Evolutionary conservation across 2,113 vertebrate genomes (phyloP).

Genomic region (Forbesichthys agassizii): DNA sequence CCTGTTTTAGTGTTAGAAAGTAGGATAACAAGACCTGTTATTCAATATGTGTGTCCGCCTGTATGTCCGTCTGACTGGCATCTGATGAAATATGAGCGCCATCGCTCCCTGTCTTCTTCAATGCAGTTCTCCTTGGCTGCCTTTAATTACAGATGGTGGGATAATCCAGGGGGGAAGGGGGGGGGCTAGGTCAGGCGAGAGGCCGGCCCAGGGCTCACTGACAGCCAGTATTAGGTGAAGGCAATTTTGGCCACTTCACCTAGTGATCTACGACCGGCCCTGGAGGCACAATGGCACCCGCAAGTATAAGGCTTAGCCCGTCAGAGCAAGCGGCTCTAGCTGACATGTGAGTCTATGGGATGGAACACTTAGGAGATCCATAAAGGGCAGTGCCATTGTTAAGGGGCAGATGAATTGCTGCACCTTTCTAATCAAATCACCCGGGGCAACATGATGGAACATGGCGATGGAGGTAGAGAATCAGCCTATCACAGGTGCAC

Average conservation of each 20-base stretch:
- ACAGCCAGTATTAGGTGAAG: conserved; percentile 48
- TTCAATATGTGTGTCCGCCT: conserved; percentile 11
- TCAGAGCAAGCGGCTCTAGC: conserved; percentile 2
- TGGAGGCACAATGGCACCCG: conserved; percentile 42
- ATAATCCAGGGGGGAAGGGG: conserved; percentile 35
- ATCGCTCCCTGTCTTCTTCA: neutral
- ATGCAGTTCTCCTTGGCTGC: conserved; percentile 22
- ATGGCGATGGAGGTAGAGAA: conserved; percentile 17
- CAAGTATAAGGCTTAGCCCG: conserved; percentile 32
- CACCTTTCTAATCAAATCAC: conserved; percentile 39
- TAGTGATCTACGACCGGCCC: conserved; percentile 46
- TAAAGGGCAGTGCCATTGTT: conserved; percentile 14
- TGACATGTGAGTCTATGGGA: conserved; percentile 6
- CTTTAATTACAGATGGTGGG: conserved; percentile 62
- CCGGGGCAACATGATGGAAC: conserved; percentile 34
- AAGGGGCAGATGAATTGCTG: conserved; percentile 25
- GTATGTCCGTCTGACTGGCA: neutral
- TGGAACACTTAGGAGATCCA: conserved; percentile 17
- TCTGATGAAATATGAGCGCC: conserved; percentile 25
- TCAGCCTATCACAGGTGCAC: neutral
- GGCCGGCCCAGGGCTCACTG: conserved; percentile 28
- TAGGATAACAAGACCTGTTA: conserved; percentile 16
- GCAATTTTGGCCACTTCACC: conserved; percentile 21
- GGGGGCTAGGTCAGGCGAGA: conserved; percentile 13
- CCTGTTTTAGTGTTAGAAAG: conserved; percentile 18